Base-by-base conservation (phyloP, 1,140 invertebrate species). In the Teleogryllus occipitalis region DNA sequence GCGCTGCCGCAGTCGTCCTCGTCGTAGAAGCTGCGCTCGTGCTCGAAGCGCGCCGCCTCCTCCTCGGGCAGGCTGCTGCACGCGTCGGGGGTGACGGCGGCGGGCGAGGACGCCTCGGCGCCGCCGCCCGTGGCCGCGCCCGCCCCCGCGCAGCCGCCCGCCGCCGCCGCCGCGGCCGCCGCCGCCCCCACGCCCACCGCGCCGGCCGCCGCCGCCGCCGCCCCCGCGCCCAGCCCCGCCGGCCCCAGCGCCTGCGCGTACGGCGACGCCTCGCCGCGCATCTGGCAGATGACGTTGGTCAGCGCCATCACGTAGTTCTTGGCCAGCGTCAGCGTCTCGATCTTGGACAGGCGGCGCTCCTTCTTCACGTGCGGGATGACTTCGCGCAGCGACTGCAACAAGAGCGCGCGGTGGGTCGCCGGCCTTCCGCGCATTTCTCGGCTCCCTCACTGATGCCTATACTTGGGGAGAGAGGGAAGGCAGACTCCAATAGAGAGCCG, bases 231-330 rank as follows among this genome's bases (percentile, higher is more conserved):
- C 8, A 15, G 8, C 15, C 49, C 49, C 49, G 49, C 8, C 49
- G 49, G 8, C 8, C 8, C 72, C 8, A 81, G 80, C n/a, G 74
- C 48, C 7, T 39, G 12, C 8, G 87, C 88, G 86, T 92, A 93
- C 76, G 91, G 90, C 80, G 89, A 88, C 76, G 88, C 88, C 81
- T 93, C 92, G 76, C 92, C 92, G 79, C 92, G 87, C 89, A 94
- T 93, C 82, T 93, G 92, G 85, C 93, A 94, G 85, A 96, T 94
- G 81, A 95, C 93, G 86, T 96, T 95, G 76, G 94, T 96, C 81
- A 96, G 88, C 47, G 95, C 95, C 89, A 95, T 95, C 84, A 96
- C 96, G 86, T 96, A 96, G 88, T 96, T 95, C 87, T 95, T 95
- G 82, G 95, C 95, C 84, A 96, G 86, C 18, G 94, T 95, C 21